Evolutionary conservation across 2,797 vertebrate genomes (phyloP).

Genomic region (Pangasius macronema): DNA sequence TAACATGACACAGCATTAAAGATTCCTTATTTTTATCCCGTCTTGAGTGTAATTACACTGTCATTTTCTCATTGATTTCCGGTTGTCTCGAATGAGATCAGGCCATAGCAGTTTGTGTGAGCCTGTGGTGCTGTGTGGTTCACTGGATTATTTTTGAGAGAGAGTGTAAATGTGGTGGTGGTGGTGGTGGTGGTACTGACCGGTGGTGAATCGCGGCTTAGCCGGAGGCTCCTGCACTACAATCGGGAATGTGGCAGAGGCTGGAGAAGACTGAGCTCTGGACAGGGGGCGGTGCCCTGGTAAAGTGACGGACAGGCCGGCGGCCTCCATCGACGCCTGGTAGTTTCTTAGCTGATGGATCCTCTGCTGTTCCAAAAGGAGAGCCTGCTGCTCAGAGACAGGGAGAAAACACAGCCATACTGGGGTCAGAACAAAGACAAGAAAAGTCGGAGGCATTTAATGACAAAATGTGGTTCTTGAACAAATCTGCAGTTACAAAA

Average conservation of each 20-base stretch:
- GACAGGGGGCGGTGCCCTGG: constrained; percentile 91
- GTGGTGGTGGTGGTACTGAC: constrained; percentile 62
- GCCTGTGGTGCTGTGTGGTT: neutral
- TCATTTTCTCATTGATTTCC: neutral
- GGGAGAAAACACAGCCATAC: neutral
- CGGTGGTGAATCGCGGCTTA: constrained; percentile 95
- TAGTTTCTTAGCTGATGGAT: constrained; percentile 97
- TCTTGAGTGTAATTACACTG: neutral
- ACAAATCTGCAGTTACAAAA: neutral
- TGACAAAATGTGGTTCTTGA: neutral
- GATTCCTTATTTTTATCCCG: too few relatives aligned
- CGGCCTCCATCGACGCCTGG: constrained; percentile 94
- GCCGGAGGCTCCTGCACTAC: constrained; percentile 84
- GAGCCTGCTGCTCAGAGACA: constrained; percentile 83
- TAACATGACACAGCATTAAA: neutral
- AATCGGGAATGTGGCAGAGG: constrained; percentile 90
- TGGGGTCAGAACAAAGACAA: neutral
- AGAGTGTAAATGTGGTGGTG: too few relatives aligned
- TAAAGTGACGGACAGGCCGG: constrained; percentile 87
- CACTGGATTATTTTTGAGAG: neutral
- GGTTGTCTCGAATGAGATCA: neutral
- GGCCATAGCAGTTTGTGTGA: neutral
- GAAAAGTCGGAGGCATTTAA: neutral
- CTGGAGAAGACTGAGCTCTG: constrained; percentile 92
- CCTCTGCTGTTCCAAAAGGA: constrained; percentile 93